Evolutionary conservation across 2,888 invertebrate species (phyloP).

Genomic region (Sturmia bella): DNA sequence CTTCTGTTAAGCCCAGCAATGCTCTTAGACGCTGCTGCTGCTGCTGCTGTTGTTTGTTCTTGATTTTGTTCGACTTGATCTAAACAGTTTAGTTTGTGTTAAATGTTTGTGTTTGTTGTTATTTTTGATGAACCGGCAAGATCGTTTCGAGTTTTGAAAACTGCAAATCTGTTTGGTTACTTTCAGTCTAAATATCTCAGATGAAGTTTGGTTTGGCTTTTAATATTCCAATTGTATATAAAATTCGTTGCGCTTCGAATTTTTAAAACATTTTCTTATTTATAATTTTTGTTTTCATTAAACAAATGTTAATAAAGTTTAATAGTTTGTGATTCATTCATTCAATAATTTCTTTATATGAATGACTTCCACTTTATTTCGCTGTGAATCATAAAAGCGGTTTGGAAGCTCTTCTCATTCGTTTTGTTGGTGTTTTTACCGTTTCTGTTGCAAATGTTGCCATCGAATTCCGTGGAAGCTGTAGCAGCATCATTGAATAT

Average conservation of each 20-base stretch:
- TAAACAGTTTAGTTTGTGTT: conserved; percentile 29
- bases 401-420: conserved; percentile 37
- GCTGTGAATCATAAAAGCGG: conserved; percentile 59
- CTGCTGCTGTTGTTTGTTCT: conserved; percentile 40
- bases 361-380: conserved; percentile 32
- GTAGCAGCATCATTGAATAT: conserved; percentile 52
- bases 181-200: conserved; percentile 59
- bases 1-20: background rate
- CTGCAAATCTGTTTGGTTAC: conserved; percentile 26
- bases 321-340: conserved; percentile 56
- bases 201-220: conserved; percentile 38
- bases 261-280: conserved; percentile 26
- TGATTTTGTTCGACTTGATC: conserved; percentile 40
- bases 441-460: conserved; percentile 27
- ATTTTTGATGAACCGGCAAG: conserved; percentile 17
- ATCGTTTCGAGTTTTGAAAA: conserved; percentile 18
- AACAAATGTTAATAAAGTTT: conserved; percentile 56
- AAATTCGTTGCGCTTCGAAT: conserved; percentile 12
- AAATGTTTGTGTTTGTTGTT: background rate
- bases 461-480: conserved; percentile 43
- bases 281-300: conserved; percentile 19
- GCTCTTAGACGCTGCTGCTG: conserved; percentile 21
- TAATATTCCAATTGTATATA: conserved; percentile 31
- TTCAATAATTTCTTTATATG: conserved; percentile 27
- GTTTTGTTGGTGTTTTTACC: conserved; percentile 32